Base-by-base conservation (phyloP, 2,113 vertebrate species). In the Prietella phreatophila region DNA sequence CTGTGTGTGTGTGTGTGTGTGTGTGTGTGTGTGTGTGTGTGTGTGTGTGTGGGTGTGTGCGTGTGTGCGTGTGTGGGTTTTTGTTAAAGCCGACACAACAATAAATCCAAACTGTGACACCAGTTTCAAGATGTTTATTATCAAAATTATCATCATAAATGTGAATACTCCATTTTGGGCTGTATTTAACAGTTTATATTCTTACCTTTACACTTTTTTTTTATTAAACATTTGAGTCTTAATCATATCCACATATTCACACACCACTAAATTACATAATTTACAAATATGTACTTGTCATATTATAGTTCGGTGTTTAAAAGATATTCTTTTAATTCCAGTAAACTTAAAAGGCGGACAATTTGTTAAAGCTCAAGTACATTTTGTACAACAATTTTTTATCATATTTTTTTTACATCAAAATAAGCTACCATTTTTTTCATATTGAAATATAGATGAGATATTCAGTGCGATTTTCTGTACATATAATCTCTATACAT, bases 391-490 rank as follows among this genome's bases (percentile, higher is more conserved):
- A 42, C 17, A 79, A 78, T 36, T 19, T 13, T 55, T 55, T 55
- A 14, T 55, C 2, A 42, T 55, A 1, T 50, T 78, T 7, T 83
- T 50, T 30, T 55, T 15, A 65, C 25, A 20, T 33, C 19, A 53
- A 80, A 63, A 80, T 65, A 50, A 53, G 50, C 76, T 78, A 86
- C 93, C 90, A 84, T 92, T 89, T 93, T 91, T 92, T 89, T 89
- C 91, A 92, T 92, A 92, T 87, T 85, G 89, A 87, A 91, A 92
- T 92, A 10, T 93, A 94, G 11, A 30, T 60, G 30, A 80, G 56
- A 56, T 30, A 53, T 50, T 25, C 53, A 7, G 53, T 55, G 47
- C 20, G 10, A 11, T 56, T 81, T 55, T 56, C 27, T 80, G 13
- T 80, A 80, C 78, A 81, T 33, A 22, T 81, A 5, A 19, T 17